Percentiles rank a stretch among this genome's conserved stretches.
Evolutionary conservation across 2,113 vertebrate genomes (phyloP).

Genomic region (Circaetus gallicus): DNA sequence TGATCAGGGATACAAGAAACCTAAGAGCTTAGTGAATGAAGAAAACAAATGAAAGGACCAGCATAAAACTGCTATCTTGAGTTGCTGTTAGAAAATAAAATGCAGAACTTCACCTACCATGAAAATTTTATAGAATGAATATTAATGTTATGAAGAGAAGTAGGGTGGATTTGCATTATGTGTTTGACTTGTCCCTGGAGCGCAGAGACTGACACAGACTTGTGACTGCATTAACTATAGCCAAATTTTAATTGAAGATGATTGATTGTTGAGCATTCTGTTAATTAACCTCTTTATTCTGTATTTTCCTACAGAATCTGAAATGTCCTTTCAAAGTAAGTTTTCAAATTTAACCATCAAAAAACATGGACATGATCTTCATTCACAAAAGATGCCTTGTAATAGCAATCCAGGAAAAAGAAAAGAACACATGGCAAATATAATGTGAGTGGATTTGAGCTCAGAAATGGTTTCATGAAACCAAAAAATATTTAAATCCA

Average conservation of each 20-base stretch:
- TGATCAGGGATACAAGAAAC: background rate
- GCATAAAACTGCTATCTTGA: background rate
- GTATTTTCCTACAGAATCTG: constrained; percentile 3
- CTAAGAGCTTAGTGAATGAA: background rate
- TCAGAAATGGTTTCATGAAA: background rate
- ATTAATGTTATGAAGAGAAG: constrained; percentile 46
- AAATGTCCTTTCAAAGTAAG: background rate
- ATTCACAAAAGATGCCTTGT: background rate
- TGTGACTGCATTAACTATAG: constrained; percentile 28
- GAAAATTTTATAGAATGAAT: constrained; percentile 57
- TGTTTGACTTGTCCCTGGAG: constrained; percentile 49
- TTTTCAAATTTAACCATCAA: background rate
- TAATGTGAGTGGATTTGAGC: background rate
- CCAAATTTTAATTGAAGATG: constrained; percentile 44
- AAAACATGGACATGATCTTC: background rate
- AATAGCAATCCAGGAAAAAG: background rate
- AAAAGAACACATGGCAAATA: background rate
- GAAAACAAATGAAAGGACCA: background rate
- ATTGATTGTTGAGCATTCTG: constrained; percentile 38
- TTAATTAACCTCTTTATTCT: constrained; percentile 41
- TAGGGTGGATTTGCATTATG: constrained; percentile 60
- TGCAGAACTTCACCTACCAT: constrained; percentile 31
- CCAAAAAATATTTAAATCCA: background rate
- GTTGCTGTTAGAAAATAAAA: constrained; percentile 22
- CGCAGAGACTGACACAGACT: constrained; percentile 13